A percentile compares a stretch with the other conserved stretches of the same genome.
These are phyloP conservation scores for Diadumene lineata DNA, from an alignment of 92 coral and sea anemone species.

Conservation along the genomic window DNA sequence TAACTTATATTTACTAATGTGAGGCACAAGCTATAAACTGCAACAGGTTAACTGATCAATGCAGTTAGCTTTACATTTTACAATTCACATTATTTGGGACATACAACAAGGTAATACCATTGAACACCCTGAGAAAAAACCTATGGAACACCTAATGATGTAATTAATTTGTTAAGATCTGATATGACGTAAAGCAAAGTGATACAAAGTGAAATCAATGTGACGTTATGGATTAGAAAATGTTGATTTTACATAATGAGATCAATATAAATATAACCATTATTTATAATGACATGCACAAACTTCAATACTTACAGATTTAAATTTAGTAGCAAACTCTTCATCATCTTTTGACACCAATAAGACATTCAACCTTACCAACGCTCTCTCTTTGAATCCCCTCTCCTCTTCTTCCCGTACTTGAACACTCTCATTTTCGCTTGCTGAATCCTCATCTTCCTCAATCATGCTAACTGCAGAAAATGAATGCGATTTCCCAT, in stretches of 20 bases:
- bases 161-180: too few relatives aligned
- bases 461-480: slow-evolving; percentile 43
- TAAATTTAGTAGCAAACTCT: slow-evolving; percentile 71
- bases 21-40: too few relatives aligned
- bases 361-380: slow-evolving; percentile 62
- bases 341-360: slow-evolving; percentile 74
- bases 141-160: too few relatives aligned
- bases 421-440: slow-evolving; percentile 19
- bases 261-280: not conserved
- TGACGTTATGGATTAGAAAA: not conserved
- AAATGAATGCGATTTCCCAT: slow-evolving; percentile 61
- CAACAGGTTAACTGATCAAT: too few relatives aligned
- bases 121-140: too few relatives aligned
- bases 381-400: slow-evolving; percentile 55
- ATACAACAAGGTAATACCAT: too few relatives aligned
- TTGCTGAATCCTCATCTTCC: slow-evolving; percentile 37
- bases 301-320: slow-evolving; percentile 57
- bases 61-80: too few relatives aligned
- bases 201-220: not conserved
- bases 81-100: too few relatives aligned
- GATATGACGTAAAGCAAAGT: too few relatives aligned
- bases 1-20: too few relatives aligned
- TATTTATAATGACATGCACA: not conserved
- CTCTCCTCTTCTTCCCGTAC: slow-evolving; percentile 17
- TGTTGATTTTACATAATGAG: not conserved